These are phyloP conservation scores for Coenonympha arcania DNA, from an alignment of 2,888 invertebrate species.

Conservation along the genomic window DNA sequence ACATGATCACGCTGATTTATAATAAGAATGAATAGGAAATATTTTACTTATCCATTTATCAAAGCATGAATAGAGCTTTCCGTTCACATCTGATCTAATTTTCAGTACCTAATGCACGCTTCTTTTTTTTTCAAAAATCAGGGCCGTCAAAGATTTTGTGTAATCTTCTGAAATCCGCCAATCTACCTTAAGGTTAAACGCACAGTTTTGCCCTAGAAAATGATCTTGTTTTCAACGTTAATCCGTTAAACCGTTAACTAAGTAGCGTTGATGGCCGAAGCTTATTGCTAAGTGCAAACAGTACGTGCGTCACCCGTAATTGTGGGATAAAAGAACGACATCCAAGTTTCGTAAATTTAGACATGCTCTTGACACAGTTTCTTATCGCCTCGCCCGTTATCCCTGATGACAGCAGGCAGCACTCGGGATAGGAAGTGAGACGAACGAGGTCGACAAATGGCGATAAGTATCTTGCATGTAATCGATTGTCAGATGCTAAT, in stretches of 20 bases:
- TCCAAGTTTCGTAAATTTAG: conserved; percentile 33
- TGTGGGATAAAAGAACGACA: conserved; percentile 12
- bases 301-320: conserved; percentile 26
- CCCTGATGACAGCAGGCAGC: conserved; percentile 32
- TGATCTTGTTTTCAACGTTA: too few species aligned
- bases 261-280: conserved; percentile 26
- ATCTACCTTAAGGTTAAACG: too few species aligned
- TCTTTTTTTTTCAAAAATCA: too few species aligned
- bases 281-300: conserved; percentile 14
- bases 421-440: conserved; percentile 35
- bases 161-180: too few species aligned
- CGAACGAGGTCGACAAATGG: conserved; percentile 25
- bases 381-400: conserved; percentile 37
- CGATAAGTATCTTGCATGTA: conserved; percentile 24
- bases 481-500: conserved; percentile 14
- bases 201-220: too few species aligned
- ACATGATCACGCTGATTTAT: too few species aligned
- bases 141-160: too few species aligned
- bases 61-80: too few species aligned
- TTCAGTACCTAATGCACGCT: too few species aligned
- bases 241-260: conserved; percentile 10
- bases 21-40: too few species aligned
- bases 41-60: too few species aligned
- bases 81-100: too few species aligned
- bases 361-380: conserved; percentile 49